Evolutionary conservation across 1,140 invertebrate species (phyloP), one percentile per base, ranked within the genome.

Genomic region (Mesaphorura yosii): DNA sequence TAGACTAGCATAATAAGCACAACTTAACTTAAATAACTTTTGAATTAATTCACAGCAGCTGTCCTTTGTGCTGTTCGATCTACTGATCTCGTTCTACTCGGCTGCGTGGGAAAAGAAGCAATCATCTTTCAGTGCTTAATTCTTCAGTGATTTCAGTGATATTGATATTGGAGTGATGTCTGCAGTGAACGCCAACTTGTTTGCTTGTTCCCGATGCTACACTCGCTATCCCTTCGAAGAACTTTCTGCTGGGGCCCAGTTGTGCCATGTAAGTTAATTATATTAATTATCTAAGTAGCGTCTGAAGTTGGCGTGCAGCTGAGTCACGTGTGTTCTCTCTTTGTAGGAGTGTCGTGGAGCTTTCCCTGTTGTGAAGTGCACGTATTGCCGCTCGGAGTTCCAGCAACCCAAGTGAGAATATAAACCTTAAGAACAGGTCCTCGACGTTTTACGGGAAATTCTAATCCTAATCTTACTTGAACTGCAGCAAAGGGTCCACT

Each of bases 371-470:
- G 88, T 94, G 53, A 95, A 95, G 75, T 97, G 92, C 75, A 94
- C 89, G 58, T 97, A 94, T 73, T 97, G 92, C 74, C 80, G 92
- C 65, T 88, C 88, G 39, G 91, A 96, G 78, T 96, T 95, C 73
- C 90, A 94, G 75, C 89, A 94, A 73, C 84, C 86, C 65, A 83
- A 80, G 85, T 88, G 76, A 82, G 26, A 20, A 28, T 14, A 25
- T 46, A 5, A 46, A n/a, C n/a, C n/a, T n/a, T n/a, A n/a, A n/a
- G n/a, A 46, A 46, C 23, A 6, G 12, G 12, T 46, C 7, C 22
- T 7, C 17, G 6, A 7, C 7, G 10, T 20, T 20, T 6, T n/a
- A 34, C n/a, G 6, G 5, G 5, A 7, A 14, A 22, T 37, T 10
- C 14, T 34, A 5, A 34, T 40, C 10, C 25, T 37, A 19, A 26